Base-by-base conservation (phyloP, 1,140 invertebrate species). In the Trichonephila clavipes region DNA sequence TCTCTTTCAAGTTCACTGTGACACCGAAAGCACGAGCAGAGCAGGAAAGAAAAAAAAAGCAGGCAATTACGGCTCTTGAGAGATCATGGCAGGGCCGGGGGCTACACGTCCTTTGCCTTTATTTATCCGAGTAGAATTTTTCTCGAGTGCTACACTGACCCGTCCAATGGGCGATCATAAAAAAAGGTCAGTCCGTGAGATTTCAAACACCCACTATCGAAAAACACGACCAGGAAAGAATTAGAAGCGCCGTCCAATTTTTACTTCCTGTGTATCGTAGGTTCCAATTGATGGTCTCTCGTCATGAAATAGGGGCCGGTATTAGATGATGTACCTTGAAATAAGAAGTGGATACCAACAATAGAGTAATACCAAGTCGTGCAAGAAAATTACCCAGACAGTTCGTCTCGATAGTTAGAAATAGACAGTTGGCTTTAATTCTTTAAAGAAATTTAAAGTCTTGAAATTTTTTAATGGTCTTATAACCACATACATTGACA, bases 61-160 rank as follows among this genome's bases (percentile, higher is more conserved):
- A 51, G 51, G 7, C 51, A 51, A 66, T 66, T 21, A 24, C 21
- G 64, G 66, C 24, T 12, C n/a, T n/a, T 24, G 14, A 21, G n/a
- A 24, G n/a, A 69, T 10, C 6, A 6, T 0, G n/a, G 10, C 10
- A n/a, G 19, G 21, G 64, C 64, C 64, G 51, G 51, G 51, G 51
- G 51, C 51, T 51, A 51, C 51, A 51, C 51, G 10, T 51, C 5
- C 5, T 12, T 51, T 12, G 51, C 51, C 10, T 51, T 51, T 51
- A 51, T 51, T 51, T 51, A 7, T 51, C 51, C 51, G 51, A 7
- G 7, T 51, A 12, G 51, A 51, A 51, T 21, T 77, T 72, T 72
- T 28, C 72, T 28, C 72, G n/a, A 28, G 66, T 62, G 61, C 19
- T 21, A 69, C 72, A 77, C 72, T 77, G 72, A 77, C 72, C 72